Evolutionary conservation across 2,797 vertebrate species (phyloP), one percentile per base, ranked within the genome.

Genomic region (Miichthys miiuy): DNA sequence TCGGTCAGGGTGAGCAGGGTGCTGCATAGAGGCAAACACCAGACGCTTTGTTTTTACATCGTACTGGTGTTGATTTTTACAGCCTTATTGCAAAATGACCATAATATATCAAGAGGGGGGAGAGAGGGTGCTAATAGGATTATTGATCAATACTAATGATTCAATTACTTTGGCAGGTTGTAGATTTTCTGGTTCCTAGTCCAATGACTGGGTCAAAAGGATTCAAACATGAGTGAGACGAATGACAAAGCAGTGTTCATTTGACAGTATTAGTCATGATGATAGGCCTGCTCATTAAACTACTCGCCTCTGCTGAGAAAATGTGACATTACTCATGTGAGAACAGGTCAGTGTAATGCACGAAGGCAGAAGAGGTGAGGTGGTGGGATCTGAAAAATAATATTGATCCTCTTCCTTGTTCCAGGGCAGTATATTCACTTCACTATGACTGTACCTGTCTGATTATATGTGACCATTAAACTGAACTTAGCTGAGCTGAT

Each of bases 71-170:
- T 57, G 47, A 16, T 60, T 74, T 69, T 52, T 65, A 75, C 44
- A 41, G 52, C 47, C 16, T 67, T 38, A 34, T 21, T n/a, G 18
- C 18, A 55, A 46, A 61, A 56, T 51, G 73, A 51, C 25, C 46
- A 6, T 38, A 21, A 30, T 84, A 52, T 47, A 64, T 67, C 65
- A 74, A 25, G 63, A 4, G 20, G 17, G 5, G 0, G 16, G 14
- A 44, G 34, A 21, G 14, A 55, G 41, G 6, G 21, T 38, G 12
- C 23, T 75, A 75, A 75, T 79, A 51, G n/a, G 54, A 72, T 72
- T 81, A 85, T 70, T 63, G 77, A 79, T 80, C 65, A 67, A 54
- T 56, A 50, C 55, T 74, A 74, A 77, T 76, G 41, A 58, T 48
- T 80, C 55, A 82, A 34, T 61, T 62, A 80, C 41, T 71, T 46